Base-by-base conservation (phyloP, 2,113 vertebrate species). In the Ammodramus savannarum region DNA sequence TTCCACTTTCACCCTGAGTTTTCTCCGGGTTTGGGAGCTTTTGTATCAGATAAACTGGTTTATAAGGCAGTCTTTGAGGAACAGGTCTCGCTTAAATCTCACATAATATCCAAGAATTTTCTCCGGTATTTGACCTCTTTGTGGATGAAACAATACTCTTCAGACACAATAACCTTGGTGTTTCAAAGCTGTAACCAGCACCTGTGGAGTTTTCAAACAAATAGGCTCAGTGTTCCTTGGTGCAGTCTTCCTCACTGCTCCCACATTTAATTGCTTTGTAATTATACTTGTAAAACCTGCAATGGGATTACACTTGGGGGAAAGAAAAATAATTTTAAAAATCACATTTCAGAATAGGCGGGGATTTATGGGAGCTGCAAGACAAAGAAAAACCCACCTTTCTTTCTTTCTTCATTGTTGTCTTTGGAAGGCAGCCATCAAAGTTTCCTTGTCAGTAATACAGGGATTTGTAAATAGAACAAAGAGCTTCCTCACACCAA, bases 361-460 rank as follows among this genome's bases (percentile, higher is more conserved):
- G 85, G 34, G 72, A 67, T 93, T 97, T 92, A 75, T 84, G 61
- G 63, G 72, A 97, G 73, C 72, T 76, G 73, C 58, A 87, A 71
- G 52, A 90, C 92, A 96, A 96, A 96, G 91, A 71, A 95, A 92
- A 96, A 92, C 74, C 95, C 95, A 96, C 91, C 85, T 94, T 93
- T 90, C 73, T 91, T 49, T 74, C 75, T 75, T 95, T 59, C 75
- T 75, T 95, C 46, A 55, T 89, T 95, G 85, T 76, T 98, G 90
- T 89, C 52, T 90, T 96, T 95, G 95, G 94, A 97, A 92, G 73
- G 81, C 94, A 90, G 92, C 95, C 91, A 39, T 58, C 21, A 1
- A 95, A 85, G 92, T 96, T 97, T 96, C 90, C 77, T 90, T 77
- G 72, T 96, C 85, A 87, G 72, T 79, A 73, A 69, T 72, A 67